Base-by-base conservation (phyloP, 2,888 invertebrate genomes). In the Philhelius pedissequus region DNA sequence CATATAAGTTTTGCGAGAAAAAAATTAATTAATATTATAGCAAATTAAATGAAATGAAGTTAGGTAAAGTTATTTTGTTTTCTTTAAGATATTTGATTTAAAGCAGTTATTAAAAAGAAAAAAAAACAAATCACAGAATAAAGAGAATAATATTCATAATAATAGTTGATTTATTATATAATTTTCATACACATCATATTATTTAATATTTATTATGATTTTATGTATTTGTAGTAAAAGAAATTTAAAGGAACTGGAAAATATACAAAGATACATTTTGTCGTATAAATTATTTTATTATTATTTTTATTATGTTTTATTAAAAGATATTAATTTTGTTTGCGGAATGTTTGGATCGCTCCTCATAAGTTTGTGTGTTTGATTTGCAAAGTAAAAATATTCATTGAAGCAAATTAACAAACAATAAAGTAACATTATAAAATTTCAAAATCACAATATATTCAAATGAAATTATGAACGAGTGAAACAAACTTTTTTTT, bases 271-370 rank as follows among this genome's bases (percentile, higher is more conserved):
- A 18, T n/a, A 18, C 18, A 18, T 43, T 43, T 60, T n/a, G 9
- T 15, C 3, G 7, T 0, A 40, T 38, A 27, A 18, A n/a, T 40
- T 64, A 48, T 43, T 60, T 52, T 22, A 54, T 27, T 58, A n/a
- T n/a, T n/a, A n/a, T n/a, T n/a, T n/a, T n/a, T n/a, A n/a, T n/a
- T n/a, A n/a, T n/a, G n/a, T 52, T 20, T 45, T 73, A 35, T 66
- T 79, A 32, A 69, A 60, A 83, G 60, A 83, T 74, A 32, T 48
- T 2, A 69, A 56, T 56, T 27, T 52, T 54, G 4, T 62, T 66
- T 74, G 64, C 78, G 83, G 83, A 83, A 83, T 83, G 83, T 79
- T 74, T 83, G 54, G 69, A 69, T 83, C 73, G 73, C 78, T 74
- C 73, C 48, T 68, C 48, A 38, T 71, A 66, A 71, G 18, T 45